Base-by-base conservation (phyloP, 1,140 invertebrate species). In the Dufourea novaeangliae region DNA sequence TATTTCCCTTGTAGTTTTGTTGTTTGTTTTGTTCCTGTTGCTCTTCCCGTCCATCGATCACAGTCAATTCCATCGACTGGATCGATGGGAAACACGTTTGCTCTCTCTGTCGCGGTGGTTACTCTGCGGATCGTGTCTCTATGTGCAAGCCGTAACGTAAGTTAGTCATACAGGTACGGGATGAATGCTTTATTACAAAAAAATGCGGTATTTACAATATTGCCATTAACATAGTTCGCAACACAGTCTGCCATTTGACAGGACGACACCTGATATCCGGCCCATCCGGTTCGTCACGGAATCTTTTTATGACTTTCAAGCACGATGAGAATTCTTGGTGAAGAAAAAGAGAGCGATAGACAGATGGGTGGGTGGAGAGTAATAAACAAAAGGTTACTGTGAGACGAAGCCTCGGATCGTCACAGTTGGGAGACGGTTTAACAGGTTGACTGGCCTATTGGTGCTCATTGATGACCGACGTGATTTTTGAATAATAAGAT, bases 181-280 rank as follows among this genome's bases (percentile, higher is more conserved):
- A 64, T 78, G 57, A 57, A 62, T 39, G 66, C 59, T 78, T 78
- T 72, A 78, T 78, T 78, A 62, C 46, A 78, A 64, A n/a, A n/a
- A n/a, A 78, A 72, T 78, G 46, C 68, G 37, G 46, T 71, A 72
- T 78, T 63, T 78, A 78, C 76, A 78, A 73, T 73, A 72, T 78
- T 62, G 57, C n/a, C 67, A 29, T 62, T 71, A 61, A 63, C 67
- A 77, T 46, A 44, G 29, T 59, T 70, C 67, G 57, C 12, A 56
- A 57, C 32, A 57, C 32, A 22, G 44, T 34, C 44, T 63, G 44
- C 34, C 20, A 27, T 25, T 44, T 41, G 57, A 59, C 29, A 17
- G 17, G 8, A 34, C 27, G 50, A 7, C 14, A 25, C 25, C 27
- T n/a, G 39, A 46, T 59, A 20, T 11, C 11, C 44, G 63, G 54